Percentiles rank a stretch among this genome's conserved stretches.
Conservation (phyloP, 2,888 invertebrate species). For the Troilus luridus region DNA sequence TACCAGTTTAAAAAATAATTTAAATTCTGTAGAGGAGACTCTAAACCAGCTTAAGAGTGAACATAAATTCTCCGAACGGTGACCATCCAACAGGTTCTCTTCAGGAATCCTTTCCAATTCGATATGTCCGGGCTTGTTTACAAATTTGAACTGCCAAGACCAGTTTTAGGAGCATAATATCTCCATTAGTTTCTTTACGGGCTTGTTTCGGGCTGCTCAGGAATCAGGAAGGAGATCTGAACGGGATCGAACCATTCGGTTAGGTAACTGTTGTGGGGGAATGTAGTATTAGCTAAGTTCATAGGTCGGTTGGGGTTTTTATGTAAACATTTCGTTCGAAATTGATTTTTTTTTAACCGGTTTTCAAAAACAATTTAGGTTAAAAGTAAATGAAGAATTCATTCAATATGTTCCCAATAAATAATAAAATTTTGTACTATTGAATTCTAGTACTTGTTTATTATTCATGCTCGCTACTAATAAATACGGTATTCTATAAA, state of each 20-base stretch:
- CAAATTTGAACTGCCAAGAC: conserved; percentile 28
- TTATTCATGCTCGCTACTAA: too few relatives aligned
- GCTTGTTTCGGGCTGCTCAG: not conserved
- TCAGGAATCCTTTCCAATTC: not conserved
- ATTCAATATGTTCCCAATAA: too few relatives aligned
- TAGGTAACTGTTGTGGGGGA: not conserved
- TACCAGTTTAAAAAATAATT: not conserved
- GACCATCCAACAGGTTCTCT: not conserved
- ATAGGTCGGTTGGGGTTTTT: not conserved
- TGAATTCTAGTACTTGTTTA: too few relatives aligned
- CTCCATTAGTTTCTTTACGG: not conserved
- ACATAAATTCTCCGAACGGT: not conserved
- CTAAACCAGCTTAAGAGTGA: not conserved
- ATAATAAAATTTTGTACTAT: too few relatives aligned
- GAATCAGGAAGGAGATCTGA: not conserved
- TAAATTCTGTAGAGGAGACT: not conserved
- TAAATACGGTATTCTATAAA: too few relatives aligned
- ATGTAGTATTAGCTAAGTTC: not conserved
- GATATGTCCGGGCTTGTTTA: conserved; percentile 6
- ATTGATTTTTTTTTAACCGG: not conserved
- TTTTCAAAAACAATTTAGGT: too few relatives aligned
- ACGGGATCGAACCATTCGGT: not conserved
- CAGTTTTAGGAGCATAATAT: conserved; percentile 31
- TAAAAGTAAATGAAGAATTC: too few relatives aligned
- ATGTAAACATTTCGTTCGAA: not conserved